Conservation (phyloP, 2,797 vertebrate genomes). For the Tragopan temminckii region DNA sequence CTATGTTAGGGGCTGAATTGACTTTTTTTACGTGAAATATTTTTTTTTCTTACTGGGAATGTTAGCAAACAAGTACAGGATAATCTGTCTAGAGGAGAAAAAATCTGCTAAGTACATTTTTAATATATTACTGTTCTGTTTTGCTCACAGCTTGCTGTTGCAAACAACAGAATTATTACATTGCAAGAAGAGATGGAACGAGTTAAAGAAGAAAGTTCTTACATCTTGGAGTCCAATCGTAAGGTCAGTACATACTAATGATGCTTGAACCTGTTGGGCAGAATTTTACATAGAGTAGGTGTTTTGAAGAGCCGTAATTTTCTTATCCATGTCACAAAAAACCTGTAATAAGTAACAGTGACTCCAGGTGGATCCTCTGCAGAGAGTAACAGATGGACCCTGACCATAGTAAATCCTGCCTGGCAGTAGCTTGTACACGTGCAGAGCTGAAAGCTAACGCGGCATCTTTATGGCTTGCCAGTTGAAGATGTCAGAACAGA, state of each 20-base stretch:
- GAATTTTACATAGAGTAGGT: rapidly evolving
- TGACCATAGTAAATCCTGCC: not conserved
- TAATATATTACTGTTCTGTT: not conserved
- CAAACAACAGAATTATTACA: slow-evolving; percentile 98
- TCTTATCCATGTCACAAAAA: not conserved
- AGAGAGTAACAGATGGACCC: not conserved
- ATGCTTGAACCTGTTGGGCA: not conserved
- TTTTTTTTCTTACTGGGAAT: not conserved
- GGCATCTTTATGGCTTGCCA: rapidly evolving
- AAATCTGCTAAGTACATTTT: rapidly evolving
- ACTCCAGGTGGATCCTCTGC: not conserved
- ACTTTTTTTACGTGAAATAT: not conserved
- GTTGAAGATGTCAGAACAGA: not conserved
- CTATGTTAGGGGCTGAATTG: rapidly evolving
- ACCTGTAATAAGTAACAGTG: rapidly evolving
- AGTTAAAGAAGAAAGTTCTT: slow-evolving; percentile 95
- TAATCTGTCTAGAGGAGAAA: not conserved
- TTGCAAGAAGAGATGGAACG: slow-evolving; percentile 96
- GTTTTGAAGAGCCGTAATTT: not conserved
- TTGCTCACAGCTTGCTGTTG: slow-evolving; percentile 91
- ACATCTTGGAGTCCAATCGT: slow-evolving; percentile 89
- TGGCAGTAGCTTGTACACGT: rapidly evolving
- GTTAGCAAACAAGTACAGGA: not conserved
- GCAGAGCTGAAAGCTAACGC: rapidly evolving
- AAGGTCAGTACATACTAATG: slow-evolving; percentile 81